Percentiles rank a stretch among this genome's conserved stretches.
phyloP scores from a whole-genome alignment of 2,113 vertebrate species.

The Bufo bufo region DNA sequence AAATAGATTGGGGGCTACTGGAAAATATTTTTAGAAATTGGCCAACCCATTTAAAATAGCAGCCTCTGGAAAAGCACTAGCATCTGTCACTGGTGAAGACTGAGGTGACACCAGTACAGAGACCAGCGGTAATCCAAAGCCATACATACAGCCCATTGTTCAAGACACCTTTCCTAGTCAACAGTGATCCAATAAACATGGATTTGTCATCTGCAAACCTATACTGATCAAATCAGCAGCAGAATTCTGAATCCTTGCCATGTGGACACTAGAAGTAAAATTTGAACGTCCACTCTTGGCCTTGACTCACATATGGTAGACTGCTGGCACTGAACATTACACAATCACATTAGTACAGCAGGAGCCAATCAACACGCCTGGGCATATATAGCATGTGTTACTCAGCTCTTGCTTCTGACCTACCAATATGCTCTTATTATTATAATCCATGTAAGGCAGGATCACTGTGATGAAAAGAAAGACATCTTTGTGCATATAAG shows the following conservation, averaged over 20 bases:
- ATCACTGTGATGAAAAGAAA: slow-evolving; percentile 67
- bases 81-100: not conserved
- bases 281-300: not conserved
- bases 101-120: not conserved
- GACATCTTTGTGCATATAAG: slow-evolving; percentile 66
- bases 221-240: not conserved
- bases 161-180: slow-evolving; percentile 55
- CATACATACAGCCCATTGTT: slow-evolving; percentile 72
- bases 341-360: not conserved
- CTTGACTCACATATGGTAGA: not conserved
- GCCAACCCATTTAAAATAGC: slow-evolving; percentile 59
- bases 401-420: too few relatives aligned
- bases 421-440: not conserved
- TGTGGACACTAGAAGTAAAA: not conserved
- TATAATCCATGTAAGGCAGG: not conserved
- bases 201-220: not conserved
- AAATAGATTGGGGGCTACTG: too few relatives aligned
- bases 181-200: slow-evolving; percentile 67
- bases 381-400: not conserved
- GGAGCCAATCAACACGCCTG: not conserved
- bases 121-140: slow-evolving; percentile 57
- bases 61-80: slow-evolving; percentile 64
- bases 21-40: too few relatives aligned
- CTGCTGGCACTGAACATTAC: not conserved
- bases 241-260: not conserved